Evolutionary conservation across 2,888 invertebrate species (phyloP).

Genomic region (Celastrina argiolus): DNA sequence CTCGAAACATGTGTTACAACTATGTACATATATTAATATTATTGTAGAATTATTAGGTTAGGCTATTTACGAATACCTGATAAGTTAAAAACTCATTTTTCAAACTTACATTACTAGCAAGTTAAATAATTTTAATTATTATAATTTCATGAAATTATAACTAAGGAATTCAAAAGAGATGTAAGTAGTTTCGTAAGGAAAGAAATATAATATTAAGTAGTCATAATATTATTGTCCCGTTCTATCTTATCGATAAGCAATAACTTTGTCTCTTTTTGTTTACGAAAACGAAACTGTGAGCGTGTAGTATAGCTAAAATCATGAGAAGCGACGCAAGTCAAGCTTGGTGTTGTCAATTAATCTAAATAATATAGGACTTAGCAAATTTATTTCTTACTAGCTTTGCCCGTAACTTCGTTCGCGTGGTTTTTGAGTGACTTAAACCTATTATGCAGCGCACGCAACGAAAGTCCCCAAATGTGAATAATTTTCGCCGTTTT

Average conservation of each 20-base stretch:
- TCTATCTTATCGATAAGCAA: slow-evolving; percentile 50
- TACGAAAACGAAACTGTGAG: slow-evolving; percentile 63
- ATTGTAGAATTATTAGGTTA: too few species aligned
- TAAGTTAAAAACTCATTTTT: background rate
- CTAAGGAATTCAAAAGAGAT: slow-evolving; percentile 45
- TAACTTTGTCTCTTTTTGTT: slow-evolving; percentile 64
- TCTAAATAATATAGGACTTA: too few species aligned
- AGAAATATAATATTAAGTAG: slow-evolving; percentile 1
- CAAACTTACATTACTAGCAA: background rate
- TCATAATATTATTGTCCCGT: slow-evolving; percentile 44
- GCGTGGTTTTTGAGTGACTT: too few species aligned
- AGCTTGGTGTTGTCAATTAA: background rate
- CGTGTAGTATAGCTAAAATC: slow-evolving; percentile 50
- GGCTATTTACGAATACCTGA: too few species aligned
- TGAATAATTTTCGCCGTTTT: too few species aligned
- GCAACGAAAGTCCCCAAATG: too few species aligned
- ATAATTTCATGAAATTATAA: slow-evolving; percentile 33
- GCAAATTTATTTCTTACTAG: too few species aligned
- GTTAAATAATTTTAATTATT: slow-evolving; percentile 24
- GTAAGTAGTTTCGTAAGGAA: background rate
- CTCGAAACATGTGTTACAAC: background rate
- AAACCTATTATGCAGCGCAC: too few species aligned
- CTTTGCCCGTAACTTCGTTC: too few species aligned
- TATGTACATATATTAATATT: too few species aligned
- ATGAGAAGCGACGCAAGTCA: slow-evolving; percentile 35